Evolutionary conservation across 2,797 vertebrate species (phyloP), one percentile per base, ranked within the genome.

Genomic region (Sebastes dallii): DNA sequence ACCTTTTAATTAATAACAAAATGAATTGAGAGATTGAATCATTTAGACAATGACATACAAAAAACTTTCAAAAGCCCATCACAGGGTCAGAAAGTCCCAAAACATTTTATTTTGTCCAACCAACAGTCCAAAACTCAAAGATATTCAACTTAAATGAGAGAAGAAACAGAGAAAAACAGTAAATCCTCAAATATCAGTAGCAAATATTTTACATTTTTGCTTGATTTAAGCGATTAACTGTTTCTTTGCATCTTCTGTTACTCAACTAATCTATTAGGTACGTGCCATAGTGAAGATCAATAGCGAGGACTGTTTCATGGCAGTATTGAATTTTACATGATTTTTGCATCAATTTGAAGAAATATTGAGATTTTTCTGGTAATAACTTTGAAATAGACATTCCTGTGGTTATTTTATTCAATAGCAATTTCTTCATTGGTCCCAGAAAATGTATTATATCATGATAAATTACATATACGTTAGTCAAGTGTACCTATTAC

Each of bases 271-370:
- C 25, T 42, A 24, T 64, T 18, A 50, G 46, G 18, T 50, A 18
- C 0, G 46, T 20, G 18, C 8, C 0, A 18, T 50, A 8, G 46
- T 50, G 46, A 50, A 50, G 18, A 50, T 50, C 18, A 50, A 50
- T 20, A 0, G 3, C 3, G 14, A 50, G 46, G 46, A 50, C 46
- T 50, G 18, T 50, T 50, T 50, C 46, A 50, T 50, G 46, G 8
- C n/a, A 22, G 22, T n/a, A 25, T 18, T 34, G 5, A 34, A 70
- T 58, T 20, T 42, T 27, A 29, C 2, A 29, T 66, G 14, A 42
- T 27, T 66, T 27, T 24, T 55, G 32, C 9, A 70, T 20, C 2
- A 9, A 32, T 68, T n/a, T 66, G 11, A 8, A 27, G 8, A 50
- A n/a, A 20, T 50, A 8, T 18, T n/a, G 29, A 2, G 27, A 36